Evolutionary conservation across 2,888 invertebrate genomes (phyloP).

Genomic region (Poecilobothrus nobilitatus): DNA sequence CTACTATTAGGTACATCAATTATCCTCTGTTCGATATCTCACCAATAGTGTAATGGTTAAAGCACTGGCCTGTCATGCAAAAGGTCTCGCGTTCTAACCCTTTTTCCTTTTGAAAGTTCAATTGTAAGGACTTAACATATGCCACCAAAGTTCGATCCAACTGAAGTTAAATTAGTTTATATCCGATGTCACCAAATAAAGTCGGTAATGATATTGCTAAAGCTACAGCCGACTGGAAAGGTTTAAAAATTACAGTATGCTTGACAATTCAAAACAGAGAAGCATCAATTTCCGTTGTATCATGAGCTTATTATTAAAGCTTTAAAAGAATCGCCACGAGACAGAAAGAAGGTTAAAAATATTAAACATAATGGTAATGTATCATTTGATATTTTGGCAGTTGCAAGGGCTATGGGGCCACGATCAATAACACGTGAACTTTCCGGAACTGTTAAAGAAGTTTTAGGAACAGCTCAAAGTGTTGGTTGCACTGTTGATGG

Average conservation of each 20-base stretch:
- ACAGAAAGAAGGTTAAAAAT: conserved; percentile 58
- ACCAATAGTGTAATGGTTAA: too few relatives aligned
- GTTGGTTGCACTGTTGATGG: conserved; percentile 86
- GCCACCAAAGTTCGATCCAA: conserved; percentile 98
- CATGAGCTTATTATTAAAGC: conserved; percentile 98
- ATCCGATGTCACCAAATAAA: conserved; percentile 98
- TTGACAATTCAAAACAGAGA: conserved; percentile 96
- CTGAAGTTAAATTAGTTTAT: conserved; percentile 95
- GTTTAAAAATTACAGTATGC: conserved; percentile 91
- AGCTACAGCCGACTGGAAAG: conserved; percentile 98
- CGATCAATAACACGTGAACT: conserved; percentile 92
- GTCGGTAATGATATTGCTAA: conserved; percentile 99
- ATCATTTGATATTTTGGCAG: conserved; percentile 77
- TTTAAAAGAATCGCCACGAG: conserved; percentile 95
- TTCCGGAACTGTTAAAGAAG: conserved; percentile 89
- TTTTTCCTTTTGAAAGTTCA: too few relatives aligned
- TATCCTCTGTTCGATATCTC: too few relatives aligned
- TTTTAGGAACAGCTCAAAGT: conserved; percentile 82
- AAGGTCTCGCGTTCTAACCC: too few relatives aligned
- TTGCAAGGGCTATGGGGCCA: conserved; percentile 88
- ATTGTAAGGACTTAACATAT: conserved; percentile 42
- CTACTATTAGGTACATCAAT: too few relatives aligned
- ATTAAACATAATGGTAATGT: conserved; percentile 92
- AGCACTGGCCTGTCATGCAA: too few relatives aligned
- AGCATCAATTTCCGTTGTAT: conserved; percentile 93